Conservation (phyloP, 1,140 invertebrate genomes). For the Planococcus citri region DNA sequence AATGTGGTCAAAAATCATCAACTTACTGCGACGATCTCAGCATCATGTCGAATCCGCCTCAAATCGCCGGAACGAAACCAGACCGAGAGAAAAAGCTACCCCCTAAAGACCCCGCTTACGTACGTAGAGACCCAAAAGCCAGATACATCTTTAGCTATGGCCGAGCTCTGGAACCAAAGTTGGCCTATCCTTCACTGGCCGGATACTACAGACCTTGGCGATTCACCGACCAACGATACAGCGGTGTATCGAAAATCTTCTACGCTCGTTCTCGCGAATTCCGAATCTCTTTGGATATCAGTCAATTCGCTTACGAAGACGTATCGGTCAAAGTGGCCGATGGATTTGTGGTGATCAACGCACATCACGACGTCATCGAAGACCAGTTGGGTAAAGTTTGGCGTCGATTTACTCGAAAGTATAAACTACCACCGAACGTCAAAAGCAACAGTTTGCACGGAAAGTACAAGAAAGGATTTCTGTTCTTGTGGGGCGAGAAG, state of each 20-base stretch:
- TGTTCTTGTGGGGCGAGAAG: neutral
- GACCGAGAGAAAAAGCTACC: too few species aligned
- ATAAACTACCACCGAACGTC: neutral
- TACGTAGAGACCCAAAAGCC: neutral
- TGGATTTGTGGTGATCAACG: neutral
- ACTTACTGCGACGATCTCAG: too few species aligned
- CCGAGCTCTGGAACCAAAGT: neutral
- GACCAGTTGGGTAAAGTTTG: neutral
- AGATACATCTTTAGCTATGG: slow-evolving; percentile 11
- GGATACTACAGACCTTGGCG: slow-evolving; percentile 11
- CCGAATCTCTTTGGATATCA: neutral
- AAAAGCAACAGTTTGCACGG: neutral
- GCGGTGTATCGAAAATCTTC: neutral
- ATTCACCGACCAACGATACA: neutral
- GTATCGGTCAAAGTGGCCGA: neutral
- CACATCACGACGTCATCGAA: neutral
- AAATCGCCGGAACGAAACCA: too few species aligned
- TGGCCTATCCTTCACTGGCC: neutral
- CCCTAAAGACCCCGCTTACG: too few species aligned
- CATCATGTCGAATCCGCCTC: too few species aligned
- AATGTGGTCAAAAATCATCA: too few species aligned
- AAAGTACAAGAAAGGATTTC: neutral
- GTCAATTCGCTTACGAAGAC: neutral
- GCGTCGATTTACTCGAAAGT: neutral
- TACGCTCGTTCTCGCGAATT: neutral